A percentile compares a stretch with the other conserved stretches of the same genome.
Evolutionary conservation across 1,140 invertebrate species (phyloP).

Genomic region (Wiebesia pumilae): DNA sequence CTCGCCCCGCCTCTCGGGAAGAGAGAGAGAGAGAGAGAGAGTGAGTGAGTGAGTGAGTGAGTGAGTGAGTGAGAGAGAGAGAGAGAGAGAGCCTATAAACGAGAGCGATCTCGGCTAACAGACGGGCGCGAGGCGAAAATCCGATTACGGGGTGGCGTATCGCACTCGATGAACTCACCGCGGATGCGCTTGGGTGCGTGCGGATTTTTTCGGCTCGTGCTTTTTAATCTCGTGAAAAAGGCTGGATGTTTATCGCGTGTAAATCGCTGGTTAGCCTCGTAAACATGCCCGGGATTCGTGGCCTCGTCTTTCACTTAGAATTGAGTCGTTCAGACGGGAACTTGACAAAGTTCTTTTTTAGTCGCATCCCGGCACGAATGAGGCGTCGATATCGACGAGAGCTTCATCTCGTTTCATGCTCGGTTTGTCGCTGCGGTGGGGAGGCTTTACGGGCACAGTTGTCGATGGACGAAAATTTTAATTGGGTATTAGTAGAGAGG

Average conservation of each 20-base stretch:
- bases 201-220: not conserved
- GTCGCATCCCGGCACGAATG: not conserved
- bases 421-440: constrained; percentile 17
- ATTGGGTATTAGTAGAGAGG: constrained; percentile 41
- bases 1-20: constrained; percentile 51
- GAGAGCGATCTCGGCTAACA: constrained; percentile 1
- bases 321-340: constrained; percentile 27
- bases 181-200: not conserved
- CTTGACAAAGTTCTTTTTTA: not conserved
- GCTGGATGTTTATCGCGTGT: constrained; percentile 5
- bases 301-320: not conserved
- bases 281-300: constrained; percentile 1
- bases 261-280: constrained; percentile 1
- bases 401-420: constrained; percentile 47
- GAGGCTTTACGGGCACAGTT: constrained; percentile 11
- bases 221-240: constrained; percentile 18
- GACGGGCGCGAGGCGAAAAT: constrained; percentile 29
- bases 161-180: constrained; percentile 20
- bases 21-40: constrained; percentile 24
- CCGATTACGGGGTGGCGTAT: constrained; percentile 23
- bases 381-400: constrained; percentile 25
- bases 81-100: not conserved
- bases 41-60: constrained; percentile 29
- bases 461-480: constrained; percentile 40
- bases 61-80: constrained; percentile 19